A percentile compares a stretch with the other conserved stretches of the same genome.
These are phyloP conservation scores for Carettochelys insculpta DNA, from an alignment of 2,113 vertebrate genomes.

Conservation along the genomic window DNA sequence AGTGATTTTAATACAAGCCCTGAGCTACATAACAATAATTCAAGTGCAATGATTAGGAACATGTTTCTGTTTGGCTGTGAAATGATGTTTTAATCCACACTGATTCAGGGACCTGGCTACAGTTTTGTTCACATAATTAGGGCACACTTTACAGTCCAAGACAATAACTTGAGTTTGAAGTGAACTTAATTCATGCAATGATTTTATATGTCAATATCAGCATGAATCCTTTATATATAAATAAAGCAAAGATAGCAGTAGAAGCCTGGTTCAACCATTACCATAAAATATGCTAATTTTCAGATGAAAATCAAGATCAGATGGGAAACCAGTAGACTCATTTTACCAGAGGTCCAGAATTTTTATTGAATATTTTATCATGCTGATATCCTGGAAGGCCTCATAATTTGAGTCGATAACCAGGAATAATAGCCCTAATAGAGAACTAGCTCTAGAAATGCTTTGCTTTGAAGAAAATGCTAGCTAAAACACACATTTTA, in stretches of 20 bases:
- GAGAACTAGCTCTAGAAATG: conserved; percentile 6
- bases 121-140: conserved; percentile 85
- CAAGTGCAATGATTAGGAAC: conserved; percentile 96
- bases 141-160: conserved; percentile 85
- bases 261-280: conserved; percentile 48
- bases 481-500: background rate
- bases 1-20: conserved; percentile 99
- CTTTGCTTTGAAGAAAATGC: background rate
- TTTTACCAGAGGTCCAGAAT: background rate
- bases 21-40: conserved; percentile 99
- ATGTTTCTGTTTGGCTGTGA: conserved; percentile 96
- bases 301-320: background rate
- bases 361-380: background rate
- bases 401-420: background rate
- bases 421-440: background rate
- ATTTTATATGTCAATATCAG: conserved; percentile 75
- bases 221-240: conserved; percentile 73
- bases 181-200: conserved; percentile 86
- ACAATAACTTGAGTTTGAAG: conserved; percentile 86
- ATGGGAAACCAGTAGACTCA: background rate
- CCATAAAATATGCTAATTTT: conserved; percentile 22
- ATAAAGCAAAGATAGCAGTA: conserved; percentile 58
- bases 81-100: conserved; percentile 91
- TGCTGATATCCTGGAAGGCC: background rate
- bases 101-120: conserved; percentile 82